phyloP scores from a whole-genome alignment of 1,140 invertebrate species.

The Galendromus occidentalis region DNA sequence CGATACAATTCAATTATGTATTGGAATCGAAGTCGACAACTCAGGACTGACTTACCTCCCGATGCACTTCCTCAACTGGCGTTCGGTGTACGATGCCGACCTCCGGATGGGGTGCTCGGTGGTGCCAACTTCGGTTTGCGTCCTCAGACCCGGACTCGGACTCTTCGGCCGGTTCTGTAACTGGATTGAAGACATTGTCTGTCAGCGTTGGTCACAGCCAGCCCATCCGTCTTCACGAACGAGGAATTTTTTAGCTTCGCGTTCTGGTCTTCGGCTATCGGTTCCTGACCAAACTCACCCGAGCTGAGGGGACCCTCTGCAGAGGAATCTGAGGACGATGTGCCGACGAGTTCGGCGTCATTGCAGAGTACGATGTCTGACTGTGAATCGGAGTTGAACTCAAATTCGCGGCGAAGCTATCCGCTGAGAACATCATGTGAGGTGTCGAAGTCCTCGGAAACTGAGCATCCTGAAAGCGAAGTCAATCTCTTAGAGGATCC shows the following conservation, averaged over 20 bases:
- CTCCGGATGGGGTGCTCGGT: constrained; percentile 4
- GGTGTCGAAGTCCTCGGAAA: neutral
- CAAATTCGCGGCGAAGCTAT: neutral
- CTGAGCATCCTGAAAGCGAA: neutral
- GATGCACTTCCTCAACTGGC: constrained; percentile 10
- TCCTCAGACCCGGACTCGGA: neutral
- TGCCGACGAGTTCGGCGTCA: neutral
- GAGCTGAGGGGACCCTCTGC: constrained; percentile 1
- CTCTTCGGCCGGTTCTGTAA: constrained; percentile 11
- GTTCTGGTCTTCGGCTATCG: no score
- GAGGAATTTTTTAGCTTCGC: no score
- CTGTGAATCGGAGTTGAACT: neutral
- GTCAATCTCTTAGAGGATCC: neutral
- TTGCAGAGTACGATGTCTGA: neutral
- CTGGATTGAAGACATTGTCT: neutral
- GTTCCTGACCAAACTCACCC: constrained; percentile 8
- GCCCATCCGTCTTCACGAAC: no score
- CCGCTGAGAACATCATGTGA: neutral
- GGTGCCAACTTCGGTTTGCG: neutral
- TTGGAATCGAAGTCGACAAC: no score
- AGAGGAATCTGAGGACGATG: neutral
- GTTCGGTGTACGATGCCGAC: constrained; percentile 1
- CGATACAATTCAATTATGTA: no score
- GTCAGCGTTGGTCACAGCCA: no score
- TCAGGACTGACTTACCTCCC: neutral